Conservation (phyloP, 1,140 invertebrate species). For the Tetraneura akinire region DNA sequence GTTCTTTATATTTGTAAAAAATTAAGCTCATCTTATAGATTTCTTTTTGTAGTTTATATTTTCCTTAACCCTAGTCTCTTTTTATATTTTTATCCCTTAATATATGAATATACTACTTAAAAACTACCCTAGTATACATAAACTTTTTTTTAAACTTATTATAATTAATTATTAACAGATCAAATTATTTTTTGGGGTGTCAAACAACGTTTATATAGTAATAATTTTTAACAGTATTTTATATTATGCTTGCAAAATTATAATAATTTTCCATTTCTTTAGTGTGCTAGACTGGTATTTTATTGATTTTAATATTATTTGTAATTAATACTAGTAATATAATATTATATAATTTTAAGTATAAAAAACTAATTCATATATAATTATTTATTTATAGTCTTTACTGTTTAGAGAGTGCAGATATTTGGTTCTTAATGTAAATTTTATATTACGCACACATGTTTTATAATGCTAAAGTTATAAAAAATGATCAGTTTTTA, state of each 20-base stretch:
- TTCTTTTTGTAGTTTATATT: constrained; percentile 48
- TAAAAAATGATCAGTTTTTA: constrained; percentile 12
- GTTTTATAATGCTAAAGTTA: constrained; percentile 22
- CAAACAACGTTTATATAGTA: constrained; percentile 3
- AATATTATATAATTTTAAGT: neutral
- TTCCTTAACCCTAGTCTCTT: constrained; percentile 42
- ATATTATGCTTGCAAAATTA: constrained; percentile 30
- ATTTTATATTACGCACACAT: neutral
- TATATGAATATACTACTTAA: constrained; percentile 33
- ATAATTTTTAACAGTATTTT: constrained; percentile 28
- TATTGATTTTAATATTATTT: constrained; percentile 43
- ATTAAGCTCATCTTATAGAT: constrained; percentile 27
- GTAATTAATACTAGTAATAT: constrained; percentile 24
- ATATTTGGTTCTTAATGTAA: constrained; percentile 13
- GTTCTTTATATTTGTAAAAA: constrained; percentile 23
- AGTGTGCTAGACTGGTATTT: constrained; percentile 30
- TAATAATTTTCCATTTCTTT: constrained; percentile 25
- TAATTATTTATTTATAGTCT: constrained; percentile 28
- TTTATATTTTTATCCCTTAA: constrained; percentile 43
- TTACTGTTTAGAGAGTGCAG: constrained; percentile 7
- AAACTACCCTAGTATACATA: neutral
- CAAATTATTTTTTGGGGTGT: constrained; percentile 37
- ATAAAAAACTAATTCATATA: too few relatives aligned
- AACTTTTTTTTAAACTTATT: constrained; percentile 17
- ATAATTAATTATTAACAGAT: constrained; percentile 28